These are phyloP conservation scores for Melanotaenia nigrans DNA, from an alignment of 2,797 vertebrate species.

Conservation along the genomic window DNA sequence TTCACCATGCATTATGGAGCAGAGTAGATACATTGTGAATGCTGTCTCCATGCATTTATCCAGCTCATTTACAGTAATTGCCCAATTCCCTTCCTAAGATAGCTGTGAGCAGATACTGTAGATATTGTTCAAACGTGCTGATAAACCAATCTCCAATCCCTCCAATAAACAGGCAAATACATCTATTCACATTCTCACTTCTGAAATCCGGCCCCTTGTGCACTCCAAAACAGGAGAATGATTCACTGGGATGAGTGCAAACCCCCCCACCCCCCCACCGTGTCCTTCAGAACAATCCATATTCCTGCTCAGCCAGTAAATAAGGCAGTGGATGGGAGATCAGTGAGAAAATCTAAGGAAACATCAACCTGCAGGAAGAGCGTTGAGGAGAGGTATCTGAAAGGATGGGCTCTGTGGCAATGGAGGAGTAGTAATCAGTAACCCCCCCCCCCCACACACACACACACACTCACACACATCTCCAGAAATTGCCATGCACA, in stretches of 20 bases:
- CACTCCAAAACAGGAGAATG: slow-evolving; percentile 40
- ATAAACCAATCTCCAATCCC: slow-evolving; percentile 59
- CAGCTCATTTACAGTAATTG: slow-evolving; percentile 65
- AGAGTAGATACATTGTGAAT: slow-evolving; percentile 57
- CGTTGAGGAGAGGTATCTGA: slow-evolving; percentile 27
- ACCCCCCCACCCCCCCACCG: slow-evolving; percentile 53
- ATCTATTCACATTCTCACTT: slow-evolving; percentile 62
- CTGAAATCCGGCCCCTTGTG: slow-evolving; percentile 39
- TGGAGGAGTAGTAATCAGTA: slow-evolving; percentile 71
- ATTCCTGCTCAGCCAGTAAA: slow-evolving; percentile 78
- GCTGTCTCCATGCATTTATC: slow-evolving; percentile 51
- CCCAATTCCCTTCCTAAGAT: slow-evolving; percentile 38
- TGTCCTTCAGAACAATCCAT: slow-evolving; percentile 79
- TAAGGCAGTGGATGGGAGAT: slow-evolving; percentile 77
- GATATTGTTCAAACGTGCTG: slow-evolving; percentile 47
- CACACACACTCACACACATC: too few relatives aligned
- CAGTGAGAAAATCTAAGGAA: slow-evolving; percentile 79
- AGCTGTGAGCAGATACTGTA: slow-evolving; percentile 18
- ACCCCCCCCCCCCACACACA: too few relatives aligned
- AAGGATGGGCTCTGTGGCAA: slow-evolving; percentile 32
- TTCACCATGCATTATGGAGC: slow-evolving; percentile 56
- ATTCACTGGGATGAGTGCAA: slow-evolving; percentile 53
- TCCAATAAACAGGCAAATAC: slow-evolving; percentile 63
- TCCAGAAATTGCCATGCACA: slow-evolving; percentile 78
- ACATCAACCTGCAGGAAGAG: slow-evolving; percentile 79